Percentiles rank a stretch among this genome's conserved stretches.
These are phyloP conservation scores for Paragorgia papillata DNA, from an alignment of 92 coral and sea anemone genomes.

Conservation along the genomic window DNA sequence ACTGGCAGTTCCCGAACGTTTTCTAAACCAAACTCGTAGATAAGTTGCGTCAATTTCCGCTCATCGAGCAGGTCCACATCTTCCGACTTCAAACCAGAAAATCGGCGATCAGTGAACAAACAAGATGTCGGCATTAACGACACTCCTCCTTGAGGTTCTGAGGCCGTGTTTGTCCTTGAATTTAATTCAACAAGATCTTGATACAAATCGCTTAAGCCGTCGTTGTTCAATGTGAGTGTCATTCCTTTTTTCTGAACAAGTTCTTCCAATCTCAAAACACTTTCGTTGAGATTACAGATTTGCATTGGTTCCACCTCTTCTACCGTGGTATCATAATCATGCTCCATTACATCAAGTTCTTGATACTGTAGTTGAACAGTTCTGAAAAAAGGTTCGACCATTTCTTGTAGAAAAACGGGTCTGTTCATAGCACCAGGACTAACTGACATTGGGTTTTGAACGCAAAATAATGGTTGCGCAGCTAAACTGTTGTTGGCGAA, in stretches of 20 bases:
- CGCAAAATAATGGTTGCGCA: too few species aligned
- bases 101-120: background rate
- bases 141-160: background rate
- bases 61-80: conserved; percentile 7
- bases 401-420: too few species aligned
- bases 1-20: background rate
- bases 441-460: too few species aligned
- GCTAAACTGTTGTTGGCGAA: too few species aligned
- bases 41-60: background rate
- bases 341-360: background rate
- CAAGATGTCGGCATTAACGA: too few species aligned
- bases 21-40: conserved; percentile 13
- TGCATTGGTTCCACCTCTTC: background rate
- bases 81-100: background rate
- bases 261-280: conserved; percentile 5
- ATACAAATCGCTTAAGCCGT: background rate
- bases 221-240: background rate
- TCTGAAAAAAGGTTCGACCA: too few species aligned
- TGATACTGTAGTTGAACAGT: too few species aligned
- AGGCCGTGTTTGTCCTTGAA: background rate
- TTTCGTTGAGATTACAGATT: conserved; percentile 13
- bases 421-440: too few species aligned
- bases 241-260: background rate
- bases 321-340: background rate
- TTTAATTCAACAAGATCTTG: background rate